Evolutionary conservation across 2,888 invertebrate genomes (phyloP).

Genomic region (Endotricha flammealis): DNA sequence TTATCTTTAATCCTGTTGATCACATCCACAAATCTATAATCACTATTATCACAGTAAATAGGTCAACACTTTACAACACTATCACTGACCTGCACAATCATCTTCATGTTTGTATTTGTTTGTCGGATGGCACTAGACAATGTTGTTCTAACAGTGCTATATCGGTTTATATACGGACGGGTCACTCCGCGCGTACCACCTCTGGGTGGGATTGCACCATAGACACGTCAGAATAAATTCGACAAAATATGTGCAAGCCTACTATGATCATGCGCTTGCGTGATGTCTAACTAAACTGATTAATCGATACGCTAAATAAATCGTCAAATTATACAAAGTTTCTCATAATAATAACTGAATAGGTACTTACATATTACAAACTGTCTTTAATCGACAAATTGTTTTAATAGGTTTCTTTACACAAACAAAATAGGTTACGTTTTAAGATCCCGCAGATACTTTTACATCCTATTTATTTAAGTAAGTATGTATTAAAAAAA

Average conservation of each 20-base stretch:
- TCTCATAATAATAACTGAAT: too few species aligned
- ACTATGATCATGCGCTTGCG: slow-evolving; percentile 44
- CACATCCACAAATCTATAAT: background rate
- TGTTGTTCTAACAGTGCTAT: slow-evolving; percentile 60
- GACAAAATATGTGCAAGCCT: slow-evolving; percentile 52
- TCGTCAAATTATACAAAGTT: slow-evolving; percentile 3
- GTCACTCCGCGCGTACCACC: slow-evolving; percentile 63
- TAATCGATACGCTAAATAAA: slow-evolving; percentile 24
- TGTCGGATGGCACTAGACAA: slow-evolving; percentile 68
- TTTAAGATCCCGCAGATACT: too few species aligned
- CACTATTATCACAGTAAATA: background rate
- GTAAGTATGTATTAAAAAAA: too few species aligned
- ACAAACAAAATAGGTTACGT: too few species aligned
- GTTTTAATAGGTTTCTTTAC: too few species aligned
- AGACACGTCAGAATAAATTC: slow-evolving; percentile 59
- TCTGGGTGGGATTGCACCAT: slow-evolving; percentile 64
- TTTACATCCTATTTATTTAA: too few species aligned
- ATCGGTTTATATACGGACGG: slow-evolving; percentile 67
- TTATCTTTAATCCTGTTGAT: background rate
- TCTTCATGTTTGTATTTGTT: slow-evolving; percentile 66
- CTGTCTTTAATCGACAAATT: too few species aligned
- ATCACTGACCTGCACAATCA: slow-evolving; percentile 68
- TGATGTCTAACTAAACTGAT: slow-evolving; percentile 33
- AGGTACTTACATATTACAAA: too few species aligned
- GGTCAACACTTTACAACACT: slow-evolving; percentile 27